Conservation (phyloP, 2,797 vertebrate species). For the Nyctibius grandis region DNA sequence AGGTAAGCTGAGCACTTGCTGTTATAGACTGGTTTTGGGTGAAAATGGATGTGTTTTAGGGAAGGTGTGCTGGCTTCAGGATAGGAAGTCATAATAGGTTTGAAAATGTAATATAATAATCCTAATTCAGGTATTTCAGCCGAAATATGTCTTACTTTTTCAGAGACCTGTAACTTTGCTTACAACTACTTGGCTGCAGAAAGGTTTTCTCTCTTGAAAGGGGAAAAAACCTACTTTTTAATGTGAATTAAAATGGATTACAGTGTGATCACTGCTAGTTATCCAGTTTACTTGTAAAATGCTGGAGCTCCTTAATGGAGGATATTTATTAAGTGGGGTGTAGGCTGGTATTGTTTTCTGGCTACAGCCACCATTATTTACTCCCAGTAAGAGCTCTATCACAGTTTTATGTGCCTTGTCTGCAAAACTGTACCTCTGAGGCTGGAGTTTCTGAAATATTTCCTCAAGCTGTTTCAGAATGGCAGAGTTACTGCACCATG, state of each 20-base stretch:
- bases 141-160: not conserved
- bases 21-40: fast-evolving
- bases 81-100: fast-evolving
- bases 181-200: not conserved
- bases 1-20: not conserved
- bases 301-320: not conserved
- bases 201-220: not conserved
- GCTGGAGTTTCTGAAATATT: not conserved
- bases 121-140: not conserved
- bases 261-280: not conserved
- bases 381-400: not conserved
- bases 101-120: not conserved
- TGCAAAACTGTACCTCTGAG: not conserved
- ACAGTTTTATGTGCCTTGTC: not conserved
- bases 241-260: not conserved
- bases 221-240: not conserved
- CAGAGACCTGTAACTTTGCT: not conserved
- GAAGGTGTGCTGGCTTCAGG: not conserved
- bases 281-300: not conserved
- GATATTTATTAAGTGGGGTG: not conserved
- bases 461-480: not conserved
- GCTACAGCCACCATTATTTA: not conserved
- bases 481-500: fast-evolving
- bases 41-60: not conserved
- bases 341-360: not conserved